Percentiles rank a stretch among this genome's conserved stretches.
These are phyloP conservation scores for Erythrocercus mccallii DNA, from an alignment of 2,113 vertebrate genomes.

Conservation along the genomic window DNA sequence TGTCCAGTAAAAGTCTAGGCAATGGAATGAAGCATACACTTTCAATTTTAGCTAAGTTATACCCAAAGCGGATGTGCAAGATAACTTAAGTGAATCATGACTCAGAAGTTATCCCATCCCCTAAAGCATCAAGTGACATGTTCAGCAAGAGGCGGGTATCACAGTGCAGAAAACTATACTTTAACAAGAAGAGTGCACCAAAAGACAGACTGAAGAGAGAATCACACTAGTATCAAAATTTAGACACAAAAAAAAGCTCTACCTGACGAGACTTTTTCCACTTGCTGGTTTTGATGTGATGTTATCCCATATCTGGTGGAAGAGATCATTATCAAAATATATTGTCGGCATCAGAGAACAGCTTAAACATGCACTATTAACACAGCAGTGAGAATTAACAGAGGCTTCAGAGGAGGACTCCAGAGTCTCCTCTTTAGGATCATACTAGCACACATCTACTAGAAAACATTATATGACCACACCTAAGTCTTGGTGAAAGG, in stretches of 20 bases:
- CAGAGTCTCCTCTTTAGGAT: not conserved
- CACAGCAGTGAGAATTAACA: not conserved
- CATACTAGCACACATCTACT: not conserved
- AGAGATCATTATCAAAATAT: not conserved
- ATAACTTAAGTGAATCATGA: not conserved
- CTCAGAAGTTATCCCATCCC: not conserved
- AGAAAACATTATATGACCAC: not conserved
- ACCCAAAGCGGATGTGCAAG: not conserved
- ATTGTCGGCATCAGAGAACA: not conserved
- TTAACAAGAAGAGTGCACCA: not conserved
- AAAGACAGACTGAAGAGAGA: not conserved
- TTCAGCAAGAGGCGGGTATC: not conserved
- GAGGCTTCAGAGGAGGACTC: not conserved
- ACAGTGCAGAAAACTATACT: not conserved
- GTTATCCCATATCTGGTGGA: constrained; percentile 62
- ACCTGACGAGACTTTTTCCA: constrained; percentile 87
- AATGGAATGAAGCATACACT: fast-evolving
- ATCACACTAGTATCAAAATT: not conserved
- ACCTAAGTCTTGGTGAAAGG: not conserved
- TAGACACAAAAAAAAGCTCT: not conserved
- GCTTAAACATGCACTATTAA: not conserved
- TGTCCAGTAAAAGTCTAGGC: not conserved
- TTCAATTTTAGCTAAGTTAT: not conserved
- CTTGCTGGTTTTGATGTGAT: constrained; percentile 79
- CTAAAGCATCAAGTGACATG: not conserved